Evolutionary conservation across 1,140 invertebrate genomes (phyloP), one percentile per base, ranked within the genome.

Genomic region (Odontomachus brunneus): DNA sequence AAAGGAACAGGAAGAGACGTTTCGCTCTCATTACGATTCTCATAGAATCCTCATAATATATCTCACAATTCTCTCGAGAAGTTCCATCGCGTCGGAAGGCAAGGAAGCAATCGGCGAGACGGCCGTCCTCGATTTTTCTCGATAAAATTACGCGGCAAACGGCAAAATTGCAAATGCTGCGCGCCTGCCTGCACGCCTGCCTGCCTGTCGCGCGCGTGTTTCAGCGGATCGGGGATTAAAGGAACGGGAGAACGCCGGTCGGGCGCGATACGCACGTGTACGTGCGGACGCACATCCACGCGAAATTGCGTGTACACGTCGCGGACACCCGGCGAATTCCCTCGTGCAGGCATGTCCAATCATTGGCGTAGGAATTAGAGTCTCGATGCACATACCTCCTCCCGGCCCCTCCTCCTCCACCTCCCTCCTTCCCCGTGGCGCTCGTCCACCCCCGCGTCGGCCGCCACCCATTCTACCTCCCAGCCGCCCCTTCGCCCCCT

Each of bases 311-410:
- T 51, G 69, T 74, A 63, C 75, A 71, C 75, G 75, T 80, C 75
- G 75, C 33, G 75, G 75, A 80, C 71, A 51, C 76, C 74, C 66
- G 78, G 55, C 73, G 84, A 76, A 84, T 57, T 82, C 69, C 65
- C 85, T 73, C 72, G 26, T 76, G 73, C 65, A 65, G 80, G 66
- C 73, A 85, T 75, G 83, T 82, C 80, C 86, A 85, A 83, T 85
- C 86, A 81, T 73, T 57, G 57, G 62, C 62, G 80, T 65, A 85
- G 83, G 74, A 88, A 88, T 88, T 88, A 85, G 87, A 87, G 83
- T 87, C 74, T 88, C 83, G 86, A 78, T 62, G 86, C 74, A 71
- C 57, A 80, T 80, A 59, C 33, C 63, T 80, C n/a, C 11, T 17
- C 9, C 38, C 38, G 0, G 3, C 38, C 29, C 62, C 48, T n/a